Base-by-base conservation (phyloP, 2,888 invertebrate genomes). In the Acleris emargana region DNA sequence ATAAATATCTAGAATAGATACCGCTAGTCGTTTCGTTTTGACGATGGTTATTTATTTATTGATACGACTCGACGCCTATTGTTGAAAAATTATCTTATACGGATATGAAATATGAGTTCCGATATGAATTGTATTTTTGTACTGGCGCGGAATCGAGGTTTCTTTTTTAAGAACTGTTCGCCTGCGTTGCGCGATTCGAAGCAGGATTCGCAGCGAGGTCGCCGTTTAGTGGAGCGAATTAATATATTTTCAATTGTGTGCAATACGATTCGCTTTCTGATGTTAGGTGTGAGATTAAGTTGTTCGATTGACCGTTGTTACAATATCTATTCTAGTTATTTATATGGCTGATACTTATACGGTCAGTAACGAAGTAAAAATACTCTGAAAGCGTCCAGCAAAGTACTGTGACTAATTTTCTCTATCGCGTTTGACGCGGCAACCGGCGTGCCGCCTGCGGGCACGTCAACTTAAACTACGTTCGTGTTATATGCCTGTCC, bases 1-100 rank as follows among this genome's bases (percentile, higher is more conserved):
- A 63, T 58, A 47, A 64, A 64, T 58, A 58, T 20, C 64, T 64
- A 64, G 64, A 64, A 50, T 64, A 64, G 58, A 64, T 59, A 54
- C 47, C 47, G 58, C 58, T 64, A 64, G 52, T 58, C 63, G 42
- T 51, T 52, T 58, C 43, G 58, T 63, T 63, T 53, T 38, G 43
- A 22, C 45, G 51, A 22, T 9, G 13, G 38, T 38, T 38, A 38
- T 38, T 38, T 38, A 38, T 38, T 38, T 38, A 38, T 38, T 38
- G 22, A 1, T n/a, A n/a, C 17, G 17, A 7, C 16, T 17, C 28
- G n/a, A 17, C n/a, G 52, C 9, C 52, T n/a, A n/a, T n/a, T n/a
- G 17, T 17, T 17, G 17, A n/a, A 18, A 47, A n/a, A 17, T 47
- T 18, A 47, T 18, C 47, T 17, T 47, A 18, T n/a, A 47, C 47